These are phyloP conservation scores for Trisateles emortualis DNA, from an alignment of 2,888 invertebrate genomes.

Conservation along the genomic window DNA sequence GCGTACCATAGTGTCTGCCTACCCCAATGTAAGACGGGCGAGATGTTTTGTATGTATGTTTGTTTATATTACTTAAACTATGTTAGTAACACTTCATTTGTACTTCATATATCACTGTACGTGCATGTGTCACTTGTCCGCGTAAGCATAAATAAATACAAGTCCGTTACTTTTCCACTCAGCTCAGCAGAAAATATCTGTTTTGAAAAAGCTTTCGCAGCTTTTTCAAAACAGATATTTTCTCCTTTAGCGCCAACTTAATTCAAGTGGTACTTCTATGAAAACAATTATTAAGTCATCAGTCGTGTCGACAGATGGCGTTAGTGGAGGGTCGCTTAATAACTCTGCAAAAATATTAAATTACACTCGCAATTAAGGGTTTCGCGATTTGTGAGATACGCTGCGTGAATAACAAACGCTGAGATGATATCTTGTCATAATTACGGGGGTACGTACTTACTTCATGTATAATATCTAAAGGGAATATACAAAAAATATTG, in stretches of 20 bases:
- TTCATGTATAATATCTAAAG: background rate
- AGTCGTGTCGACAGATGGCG: constrained; percentile 38
- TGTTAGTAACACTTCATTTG: no score
- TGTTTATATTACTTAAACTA: no score
- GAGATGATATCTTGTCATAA: constrained; percentile 17
- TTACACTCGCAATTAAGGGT: constrained; percentile 47
- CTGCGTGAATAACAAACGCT: constrained; percentile 41
- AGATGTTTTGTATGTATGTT: no score
- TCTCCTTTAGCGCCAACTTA: background rate
- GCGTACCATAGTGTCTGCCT: no score
- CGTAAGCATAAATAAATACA: no score
- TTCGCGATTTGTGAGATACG: constrained; percentile 40
- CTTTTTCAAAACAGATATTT: background rate
- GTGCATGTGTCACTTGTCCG: no score
- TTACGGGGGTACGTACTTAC: constrained; percentile 5
- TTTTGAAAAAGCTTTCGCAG: background rate
- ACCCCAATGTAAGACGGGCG: no score
- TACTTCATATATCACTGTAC: no score
- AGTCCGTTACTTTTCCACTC: no score
- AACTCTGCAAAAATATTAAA: constrained; percentile 53
- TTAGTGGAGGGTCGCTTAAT: constrained; percentile 26
- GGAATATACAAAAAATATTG: background rate
- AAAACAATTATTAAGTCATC: constrained; percentile 41
- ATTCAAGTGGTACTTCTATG: constrained; percentile 8
- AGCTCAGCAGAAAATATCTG: no score